phyloP scores from a whole-genome alignment of 2,888 invertebrate species.

The Drosophila birchii region DNA sequence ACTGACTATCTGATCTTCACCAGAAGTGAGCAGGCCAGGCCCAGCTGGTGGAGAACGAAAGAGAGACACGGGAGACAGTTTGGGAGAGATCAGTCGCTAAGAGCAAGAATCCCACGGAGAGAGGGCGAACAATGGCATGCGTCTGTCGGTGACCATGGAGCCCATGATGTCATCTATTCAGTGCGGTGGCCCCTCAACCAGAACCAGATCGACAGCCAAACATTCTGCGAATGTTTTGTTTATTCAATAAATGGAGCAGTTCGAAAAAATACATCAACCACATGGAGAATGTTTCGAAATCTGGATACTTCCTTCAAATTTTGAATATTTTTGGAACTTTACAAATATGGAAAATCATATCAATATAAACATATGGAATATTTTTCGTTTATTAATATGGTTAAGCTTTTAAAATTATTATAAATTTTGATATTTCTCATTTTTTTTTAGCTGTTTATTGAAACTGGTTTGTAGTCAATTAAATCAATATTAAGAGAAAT shows the following conservation, averaged over 20 bases:
- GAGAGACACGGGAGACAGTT: not conserved
- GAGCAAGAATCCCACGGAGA: conserved; percentile 10
- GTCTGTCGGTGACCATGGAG: conserved; percentile 16
- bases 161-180: conserved; percentile 63
- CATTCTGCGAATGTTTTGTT: conserved; percentile 40
- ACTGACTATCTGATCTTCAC: conserved; percentile 54
- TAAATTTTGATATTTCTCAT: not conserved
- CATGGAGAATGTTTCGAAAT: conserved; percentile 19
- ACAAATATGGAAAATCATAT: not conserved
- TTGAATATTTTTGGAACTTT: not conserved
- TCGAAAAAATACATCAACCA: conserved; percentile 13
- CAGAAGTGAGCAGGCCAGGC: conserved; percentile 1
- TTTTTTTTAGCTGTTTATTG: no score
- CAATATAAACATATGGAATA: not conserved
- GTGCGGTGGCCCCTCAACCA: conserved; percentile 46
- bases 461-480: not conserved
- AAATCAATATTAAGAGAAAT: not conserved
- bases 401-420: not conserved
- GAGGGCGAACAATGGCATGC: conserved; percentile 15
- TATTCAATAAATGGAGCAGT: conserved; percentile 34
- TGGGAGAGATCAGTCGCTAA: not conserved
- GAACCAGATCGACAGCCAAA: conserved; percentile 50
- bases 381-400: not conserved
- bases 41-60: not conserved
- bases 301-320: not conserved